These are phyloP conservation scores for Raphicerus campestris DNA, from an alignment of 2,113 vertebrate genomes.

Conservation along the genomic window DNA sequence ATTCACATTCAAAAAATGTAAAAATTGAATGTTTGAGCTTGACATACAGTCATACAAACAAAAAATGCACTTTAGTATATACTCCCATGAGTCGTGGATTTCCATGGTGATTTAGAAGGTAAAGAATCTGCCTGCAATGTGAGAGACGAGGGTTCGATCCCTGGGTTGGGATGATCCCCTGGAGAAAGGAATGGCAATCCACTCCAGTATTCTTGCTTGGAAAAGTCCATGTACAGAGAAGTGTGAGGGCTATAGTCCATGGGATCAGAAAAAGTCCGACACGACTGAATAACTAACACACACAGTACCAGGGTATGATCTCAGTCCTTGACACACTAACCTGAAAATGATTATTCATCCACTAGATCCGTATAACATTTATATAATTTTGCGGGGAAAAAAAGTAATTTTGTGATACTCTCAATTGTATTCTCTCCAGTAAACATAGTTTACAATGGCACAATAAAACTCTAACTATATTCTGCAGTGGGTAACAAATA, in stretches of 20 bases:
- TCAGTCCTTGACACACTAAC: neutral
- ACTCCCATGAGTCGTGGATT: neutral
- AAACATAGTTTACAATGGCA: neutral
- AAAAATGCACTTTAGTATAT: neutral
- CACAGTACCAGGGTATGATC: neutral
- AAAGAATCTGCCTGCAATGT: neutral
- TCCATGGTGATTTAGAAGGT: neutral
- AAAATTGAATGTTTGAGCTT: neutral
- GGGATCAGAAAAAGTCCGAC: neutral
- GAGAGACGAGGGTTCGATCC: rapidly evolving
- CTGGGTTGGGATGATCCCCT: neutral
- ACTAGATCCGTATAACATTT: neutral
- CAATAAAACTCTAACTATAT: neutral
- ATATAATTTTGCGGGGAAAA: neutral
- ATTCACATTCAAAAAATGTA: neutral
- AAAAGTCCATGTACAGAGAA: neutral
- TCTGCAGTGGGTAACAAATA: neutral
- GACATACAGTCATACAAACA: neutral
- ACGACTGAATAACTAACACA: neutral
- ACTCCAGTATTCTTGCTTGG: neutral
- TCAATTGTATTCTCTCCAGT: neutral
- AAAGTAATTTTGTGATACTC: neutral
- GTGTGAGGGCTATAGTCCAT: neutral
- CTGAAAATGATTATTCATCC: neutral
- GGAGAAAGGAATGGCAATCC: neutral